Conservation (phyloP, 1,140 invertebrate genomes). For the Tetramorium simillimum region DNA sequence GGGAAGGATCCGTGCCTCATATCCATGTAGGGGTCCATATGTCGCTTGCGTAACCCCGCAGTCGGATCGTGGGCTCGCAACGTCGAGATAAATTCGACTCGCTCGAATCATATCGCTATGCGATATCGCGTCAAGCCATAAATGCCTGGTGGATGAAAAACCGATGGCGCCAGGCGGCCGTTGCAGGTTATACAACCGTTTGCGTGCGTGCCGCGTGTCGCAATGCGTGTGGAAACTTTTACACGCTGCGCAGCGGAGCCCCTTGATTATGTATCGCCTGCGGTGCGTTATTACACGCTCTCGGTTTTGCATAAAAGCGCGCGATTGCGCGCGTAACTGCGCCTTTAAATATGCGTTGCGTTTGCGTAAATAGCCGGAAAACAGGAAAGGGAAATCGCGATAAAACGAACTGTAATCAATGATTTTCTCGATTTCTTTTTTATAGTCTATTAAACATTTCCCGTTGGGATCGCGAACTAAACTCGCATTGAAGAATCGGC, state of each 20-base stretch:
- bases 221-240: constrained; percentile 46
- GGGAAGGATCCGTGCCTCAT: neutral
- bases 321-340: constrained; percentile 60
- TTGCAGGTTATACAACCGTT: constrained; percentile 73
- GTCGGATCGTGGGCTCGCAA: neutral
- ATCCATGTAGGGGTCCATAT: neutral
- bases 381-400: constrained; percentile 44
- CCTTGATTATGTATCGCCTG: constrained; percentile 69
- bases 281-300: constrained; percentile 67
- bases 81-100: constrained; percentile 64
- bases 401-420: constrained; percentile 16
- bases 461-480: neutral
- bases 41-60: neutral
- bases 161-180: constrained; percentile 74
- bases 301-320: constrained; percentile 63
- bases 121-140: constrained; percentile 57
- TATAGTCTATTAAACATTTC: neutral
- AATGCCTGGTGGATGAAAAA: constrained; percentile 68
- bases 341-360: constrained; percentile 59
- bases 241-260: neutral
- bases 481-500: neutral
- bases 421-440: neutral
- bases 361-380: constrained; percentile 16
- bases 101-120: constrained; percentile 56
- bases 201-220: constrained; percentile 47